Evolutionary conservation across 2,888 invertebrate genomes (phyloP).

Genomic region (Cenopis cana): DNA sequence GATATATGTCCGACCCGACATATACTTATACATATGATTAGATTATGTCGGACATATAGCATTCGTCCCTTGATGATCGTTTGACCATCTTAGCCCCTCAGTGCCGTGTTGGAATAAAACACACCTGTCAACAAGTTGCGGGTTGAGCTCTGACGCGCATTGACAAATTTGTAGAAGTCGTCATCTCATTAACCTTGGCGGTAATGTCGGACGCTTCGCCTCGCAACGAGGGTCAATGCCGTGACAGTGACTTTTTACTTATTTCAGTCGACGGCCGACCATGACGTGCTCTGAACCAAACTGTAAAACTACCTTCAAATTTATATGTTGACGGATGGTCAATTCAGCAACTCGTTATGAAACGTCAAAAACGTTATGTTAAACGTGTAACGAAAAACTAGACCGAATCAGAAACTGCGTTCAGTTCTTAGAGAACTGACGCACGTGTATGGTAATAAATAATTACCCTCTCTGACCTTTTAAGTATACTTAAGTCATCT

Average conservation of each 20-base stretch:
- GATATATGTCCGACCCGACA: too few species aligned
- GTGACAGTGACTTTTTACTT: slow-evolving; percentile 60
- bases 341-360: too few species aligned
- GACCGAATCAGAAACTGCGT: neutral
- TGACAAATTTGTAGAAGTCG: slow-evolving; percentile 43
- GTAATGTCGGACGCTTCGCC: slow-evolving; percentile 53
- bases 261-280: slow-evolving; percentile 73
- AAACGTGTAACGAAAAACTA: neutral
- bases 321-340: neutral
- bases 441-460: neutral
- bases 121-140: neutral
- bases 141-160: slow-evolving; percentile 20
- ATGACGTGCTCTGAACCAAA: slow-evolving; percentile 58
- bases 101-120: neutral
- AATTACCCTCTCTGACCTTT: neutral
- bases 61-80: too few species aligned
- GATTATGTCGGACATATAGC: too few species aligned
- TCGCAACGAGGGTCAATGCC: slow-evolving; percentile 62
- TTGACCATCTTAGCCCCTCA: too few species aligned
- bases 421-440: neutral
- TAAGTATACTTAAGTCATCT: neutral
- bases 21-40: too few species aligned
- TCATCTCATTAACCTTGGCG: slow-evolving; percentile 52
- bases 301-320: neutral
- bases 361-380: too few species aligned